phyloP scores from a whole-genome alignment of 2,113 vertebrate species.

The Charadrius vociferus region DNA sequence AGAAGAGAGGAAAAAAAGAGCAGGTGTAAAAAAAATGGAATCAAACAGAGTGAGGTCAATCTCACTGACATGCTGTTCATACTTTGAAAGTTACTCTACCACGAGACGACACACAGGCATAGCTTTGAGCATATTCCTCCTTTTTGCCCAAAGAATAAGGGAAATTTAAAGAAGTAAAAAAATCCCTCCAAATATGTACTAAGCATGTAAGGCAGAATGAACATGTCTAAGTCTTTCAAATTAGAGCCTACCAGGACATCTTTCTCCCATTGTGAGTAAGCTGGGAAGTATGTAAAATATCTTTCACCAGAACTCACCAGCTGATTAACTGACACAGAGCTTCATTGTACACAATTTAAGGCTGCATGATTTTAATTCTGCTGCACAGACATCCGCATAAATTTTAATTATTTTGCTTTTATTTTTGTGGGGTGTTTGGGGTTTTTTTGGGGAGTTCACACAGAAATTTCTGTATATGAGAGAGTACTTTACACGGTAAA shows the following conservation, averaged over 20 bases:
- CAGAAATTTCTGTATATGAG: not conserved
- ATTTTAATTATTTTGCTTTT: constrained; percentile 4
- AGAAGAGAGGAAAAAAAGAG: not conserved
- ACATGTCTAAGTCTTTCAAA: not conserved
- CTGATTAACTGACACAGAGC: not conserved
- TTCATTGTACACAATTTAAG: not conserved
- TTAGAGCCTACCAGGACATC: too few relatives aligned
- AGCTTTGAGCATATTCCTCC: not conserved
- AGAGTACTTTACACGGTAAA: not conserved
- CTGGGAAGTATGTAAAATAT: not conserved
- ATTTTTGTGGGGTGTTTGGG: not conserved
- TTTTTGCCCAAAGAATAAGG: not conserved
- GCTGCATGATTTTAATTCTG: too few relatives aligned
- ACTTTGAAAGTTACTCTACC: too few relatives aligned
- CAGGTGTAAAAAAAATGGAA: not conserved
- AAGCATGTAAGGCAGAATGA: not conserved
- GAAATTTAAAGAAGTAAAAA: not conserved
- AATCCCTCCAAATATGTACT: not conserved
- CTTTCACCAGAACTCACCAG: not conserved
- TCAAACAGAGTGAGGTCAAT: not conserved
- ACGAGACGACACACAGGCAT: not conserved
- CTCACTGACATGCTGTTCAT: not conserved
- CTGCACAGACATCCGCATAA: not conserved
- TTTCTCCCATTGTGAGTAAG: not conserved
- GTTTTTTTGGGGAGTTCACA: not conserved